Evolutionary conservation across 2,888 invertebrate species (phyloP).

Genomic region (Yponomeuta evonymella): DNA sequence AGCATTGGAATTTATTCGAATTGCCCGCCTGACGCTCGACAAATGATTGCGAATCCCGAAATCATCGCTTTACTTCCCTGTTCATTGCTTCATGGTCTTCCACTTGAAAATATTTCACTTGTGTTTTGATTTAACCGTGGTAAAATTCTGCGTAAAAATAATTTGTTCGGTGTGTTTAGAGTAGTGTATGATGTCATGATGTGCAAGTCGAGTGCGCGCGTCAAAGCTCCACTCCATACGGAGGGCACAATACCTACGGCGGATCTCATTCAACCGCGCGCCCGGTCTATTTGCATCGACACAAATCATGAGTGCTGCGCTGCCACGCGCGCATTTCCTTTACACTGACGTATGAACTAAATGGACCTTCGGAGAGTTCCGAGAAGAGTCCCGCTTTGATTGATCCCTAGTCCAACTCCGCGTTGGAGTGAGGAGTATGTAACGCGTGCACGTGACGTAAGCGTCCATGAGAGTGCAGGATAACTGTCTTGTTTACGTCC

Average conservation of each 20-base stretch:
- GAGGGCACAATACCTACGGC: conserved; percentile 47
- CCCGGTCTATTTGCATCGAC: conserved; percentile 67
- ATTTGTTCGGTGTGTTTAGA: not conserved
- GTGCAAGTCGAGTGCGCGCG: not conserved
- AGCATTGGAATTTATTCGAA: conserved; percentile 8
- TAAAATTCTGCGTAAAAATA: not conserved
- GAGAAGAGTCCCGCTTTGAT: too few species aligned
- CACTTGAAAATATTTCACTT: not conserved
- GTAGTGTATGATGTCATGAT: conserved; percentile 28
- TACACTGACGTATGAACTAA: conserved; percentile 43
- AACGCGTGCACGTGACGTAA: conserved; percentile 13
- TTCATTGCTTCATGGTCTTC: not conserved
- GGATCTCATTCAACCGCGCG: conserved; percentile 67
- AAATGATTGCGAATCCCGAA: not conserved
- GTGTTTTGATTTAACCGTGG: not conserved
- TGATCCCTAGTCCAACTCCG: too few species aligned
- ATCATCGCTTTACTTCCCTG: conserved; percentile 4
- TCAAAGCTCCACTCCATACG: conserved; percentile 21
- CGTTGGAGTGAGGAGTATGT: not conserved
- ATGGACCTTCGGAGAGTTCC: conserved; percentile 47
- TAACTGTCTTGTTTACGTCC: conserved; percentile 55
- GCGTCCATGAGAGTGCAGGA: conserved; percentile 27
- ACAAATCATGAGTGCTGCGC: conserved; percentile 55
- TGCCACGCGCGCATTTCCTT: conserved; percentile 57
- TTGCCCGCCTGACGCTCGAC: conserved; percentile 12